Percentiles rank a stretch among this genome's conserved stretches.
phyloP scores from a whole-genome alignment of 2,113 vertebrate species.

The Mastomys coucha region DNA sequence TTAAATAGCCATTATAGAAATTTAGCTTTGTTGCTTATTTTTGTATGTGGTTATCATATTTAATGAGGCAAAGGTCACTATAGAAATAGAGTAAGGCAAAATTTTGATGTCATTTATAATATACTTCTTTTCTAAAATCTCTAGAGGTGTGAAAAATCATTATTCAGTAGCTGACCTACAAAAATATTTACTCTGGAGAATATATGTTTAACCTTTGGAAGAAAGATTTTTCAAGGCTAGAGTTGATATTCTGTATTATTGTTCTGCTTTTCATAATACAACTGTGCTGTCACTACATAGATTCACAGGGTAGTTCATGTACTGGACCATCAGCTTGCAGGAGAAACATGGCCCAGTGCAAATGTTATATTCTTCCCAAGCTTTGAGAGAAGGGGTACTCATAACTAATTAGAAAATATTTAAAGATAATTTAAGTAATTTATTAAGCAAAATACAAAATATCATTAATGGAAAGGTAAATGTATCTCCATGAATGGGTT shows the following conservation, averaged over 20 bases:
- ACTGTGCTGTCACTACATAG: neutral
- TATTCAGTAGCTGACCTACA: neutral
- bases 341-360: neutral
- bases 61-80: neutral
- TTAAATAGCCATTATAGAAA: neutral
- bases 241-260: neutral
- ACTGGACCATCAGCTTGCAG: neutral
- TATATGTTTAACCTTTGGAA: neutral
- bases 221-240: neutral
- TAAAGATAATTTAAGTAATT: neutral
- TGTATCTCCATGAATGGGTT: neutral
- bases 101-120: neutral
- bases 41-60: neutral
- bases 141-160: neutral
- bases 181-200: neutral
- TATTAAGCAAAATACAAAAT: neutral
- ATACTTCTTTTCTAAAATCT: neutral
- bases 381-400: neutral
- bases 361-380: neutral
- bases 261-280: neutral
- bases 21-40: neutral
- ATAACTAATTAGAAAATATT: neutral
- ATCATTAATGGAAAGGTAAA: neutral
- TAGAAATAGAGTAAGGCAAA: neutral
- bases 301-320: neutral